A percentile compares a stretch with the other conserved stretches of the same genome.
Conservation (phyloP, 2,797 vertebrate species). For the Bufotes viridis region DNA sequence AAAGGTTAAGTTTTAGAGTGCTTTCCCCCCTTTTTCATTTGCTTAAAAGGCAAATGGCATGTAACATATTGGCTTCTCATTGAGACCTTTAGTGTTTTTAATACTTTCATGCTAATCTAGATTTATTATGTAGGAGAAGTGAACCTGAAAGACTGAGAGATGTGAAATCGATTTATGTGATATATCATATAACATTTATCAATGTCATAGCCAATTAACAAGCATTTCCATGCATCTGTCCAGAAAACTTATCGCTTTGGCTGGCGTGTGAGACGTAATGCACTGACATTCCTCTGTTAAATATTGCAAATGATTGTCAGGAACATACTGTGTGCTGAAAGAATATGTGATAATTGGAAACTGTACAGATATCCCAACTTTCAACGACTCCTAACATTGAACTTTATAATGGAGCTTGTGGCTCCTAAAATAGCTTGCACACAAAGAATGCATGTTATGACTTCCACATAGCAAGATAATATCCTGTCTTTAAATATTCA, state of each 20-base stretch:
- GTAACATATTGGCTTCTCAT: background rate
- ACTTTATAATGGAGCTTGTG: background rate
- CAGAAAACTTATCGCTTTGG: slow-evolving; percentile 54
- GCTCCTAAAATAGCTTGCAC: background rate
- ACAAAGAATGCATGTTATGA: background rate
- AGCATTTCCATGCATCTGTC: slow-evolving; percentile 54
- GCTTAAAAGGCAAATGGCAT: background rate
- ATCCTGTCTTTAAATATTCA: background rate
- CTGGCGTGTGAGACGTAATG: slow-evolving; percentile 42
- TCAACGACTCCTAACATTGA: slow-evolving; percentile 7
- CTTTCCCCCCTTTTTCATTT: too few species aligned
- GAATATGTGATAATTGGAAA: slow-evolving; percentile 45
- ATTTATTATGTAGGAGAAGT: slow-evolving; percentile 69
- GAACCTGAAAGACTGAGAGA: slow-evolving; percentile 55
- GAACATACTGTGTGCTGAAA: slow-evolving; percentile 47
- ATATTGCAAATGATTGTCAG: slow-evolving; percentile 46
- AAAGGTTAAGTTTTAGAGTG: too few species aligned
- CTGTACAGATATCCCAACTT: slow-evolving; percentile 2
- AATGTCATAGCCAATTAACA: slow-evolving; percentile 61
- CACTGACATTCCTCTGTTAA: slow-evolving; percentile 28
- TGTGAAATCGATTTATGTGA: slow-evolving; percentile 62
- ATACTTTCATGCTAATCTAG: slow-evolving; percentile 57
- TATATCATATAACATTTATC: slow-evolving; percentile 73
- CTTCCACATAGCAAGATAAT: background rate
- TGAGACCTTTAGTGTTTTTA: slow-evolving; percentile 1